Conservation (phyloP, 35 echinoderm and acorn worm genomes). For the Strongylocentrotus purpuratus region DNA sequence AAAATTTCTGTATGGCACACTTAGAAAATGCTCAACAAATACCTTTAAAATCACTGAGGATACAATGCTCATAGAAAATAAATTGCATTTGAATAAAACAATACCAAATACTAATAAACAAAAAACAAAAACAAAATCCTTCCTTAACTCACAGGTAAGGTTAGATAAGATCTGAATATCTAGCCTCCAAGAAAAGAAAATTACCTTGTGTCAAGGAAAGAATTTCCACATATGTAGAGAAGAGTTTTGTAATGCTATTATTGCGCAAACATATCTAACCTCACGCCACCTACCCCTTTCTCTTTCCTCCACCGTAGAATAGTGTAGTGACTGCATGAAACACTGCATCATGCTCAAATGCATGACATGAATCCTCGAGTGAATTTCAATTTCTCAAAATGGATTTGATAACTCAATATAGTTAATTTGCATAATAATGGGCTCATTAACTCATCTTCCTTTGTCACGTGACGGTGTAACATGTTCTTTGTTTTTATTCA, state of each 20-base stretch:
- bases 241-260: not conserved
- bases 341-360: not conserved
- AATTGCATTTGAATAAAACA: too few relatives aligned
- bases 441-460: not conserved
- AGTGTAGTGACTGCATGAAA: not conserved
- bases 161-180: too few relatives aligned
- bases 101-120: too few relatives aligned
- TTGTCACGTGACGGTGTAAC: conserved; percentile 8
- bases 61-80: too few relatives aligned
- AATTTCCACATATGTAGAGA: too few relatives aligned
- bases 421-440: not conserved
- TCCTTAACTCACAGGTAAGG: too few relatives aligned
- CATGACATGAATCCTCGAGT: not conserved
- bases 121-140: too few relatives aligned
- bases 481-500: not conserved
- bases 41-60: too few relatives aligned
- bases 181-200: too few relatives aligned
- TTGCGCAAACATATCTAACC: not conserved
- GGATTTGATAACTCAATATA: too few relatives aligned
- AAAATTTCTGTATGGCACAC: not conserved
- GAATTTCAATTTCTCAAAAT: too few relatives aligned
- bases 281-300: not conserved
- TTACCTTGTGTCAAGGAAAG: not conserved
- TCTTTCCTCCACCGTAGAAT: not conserved
- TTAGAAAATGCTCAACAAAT: not conserved